phyloP scores from a whole-genome alignment of 2,113 vertebrate genomes.

The Willisornis vidua region DNA sequence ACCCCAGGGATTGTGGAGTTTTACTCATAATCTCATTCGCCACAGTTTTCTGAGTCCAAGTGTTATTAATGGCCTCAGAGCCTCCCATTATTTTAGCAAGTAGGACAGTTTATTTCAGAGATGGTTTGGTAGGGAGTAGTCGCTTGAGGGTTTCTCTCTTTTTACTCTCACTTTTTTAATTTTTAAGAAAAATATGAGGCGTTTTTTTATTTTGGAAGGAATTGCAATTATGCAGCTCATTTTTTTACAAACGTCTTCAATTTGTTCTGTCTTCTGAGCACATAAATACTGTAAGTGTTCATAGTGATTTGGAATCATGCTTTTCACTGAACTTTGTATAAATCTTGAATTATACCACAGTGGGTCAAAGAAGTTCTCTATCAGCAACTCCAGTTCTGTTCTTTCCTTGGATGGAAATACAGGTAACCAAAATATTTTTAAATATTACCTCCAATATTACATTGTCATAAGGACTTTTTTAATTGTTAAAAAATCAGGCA shows the following conservation, averaged over 20 bases:
- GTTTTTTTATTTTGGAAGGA: background rate
- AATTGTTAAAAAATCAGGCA: background rate
- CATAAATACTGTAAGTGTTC: background rate
- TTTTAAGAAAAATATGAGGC: background rate
- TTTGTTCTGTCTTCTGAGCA: background rate
- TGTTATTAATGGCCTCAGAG: background rate
- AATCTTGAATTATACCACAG: background rate
- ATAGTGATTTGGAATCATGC: accelerated
- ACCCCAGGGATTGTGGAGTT: background rate
- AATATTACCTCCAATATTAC: background rate
- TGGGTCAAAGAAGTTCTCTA: background rate
- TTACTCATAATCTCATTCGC: background rate
- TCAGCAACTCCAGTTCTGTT: background rate
- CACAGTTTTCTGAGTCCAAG: background rate
- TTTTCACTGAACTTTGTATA: background rate
- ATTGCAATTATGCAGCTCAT: background rate
- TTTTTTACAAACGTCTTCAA: background rate
- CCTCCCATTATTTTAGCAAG: background rate
- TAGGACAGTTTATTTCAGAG: background rate
- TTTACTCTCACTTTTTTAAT: background rate
- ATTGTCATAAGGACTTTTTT: background rate
- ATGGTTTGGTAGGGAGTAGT: background rate
- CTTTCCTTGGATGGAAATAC: background rate
- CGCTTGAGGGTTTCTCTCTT: background rate
- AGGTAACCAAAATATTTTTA: background rate